Evolutionary conservation across 2,113 vertebrate genomes (phyloP), one percentile per base, ranked within the genome.

Genomic region (Dendrocopos noguchii): DNA sequence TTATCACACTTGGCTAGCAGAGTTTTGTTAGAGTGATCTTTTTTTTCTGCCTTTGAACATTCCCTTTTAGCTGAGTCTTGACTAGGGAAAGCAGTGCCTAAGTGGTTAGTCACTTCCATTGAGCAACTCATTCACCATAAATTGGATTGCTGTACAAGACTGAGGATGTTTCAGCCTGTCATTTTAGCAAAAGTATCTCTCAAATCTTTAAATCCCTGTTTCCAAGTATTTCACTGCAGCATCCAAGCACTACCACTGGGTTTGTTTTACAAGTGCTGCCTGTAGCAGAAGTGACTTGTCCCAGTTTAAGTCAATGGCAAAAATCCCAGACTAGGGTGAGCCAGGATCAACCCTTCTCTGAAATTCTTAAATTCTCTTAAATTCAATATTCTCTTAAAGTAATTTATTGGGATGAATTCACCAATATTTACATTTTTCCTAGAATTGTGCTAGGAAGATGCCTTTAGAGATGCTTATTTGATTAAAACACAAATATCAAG

Each of bases 31-130:
- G 8, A 31, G 27, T 5, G 15, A 9, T 3, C 15, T 10, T 73
- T 34, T 65, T 60, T 15, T 20, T 15, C 36, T 15, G 44, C 56
- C 29, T 33, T 63, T 0, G 0, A 5, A 25, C 47, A 16, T 2
- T 27, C 3, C 73, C 81, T 29, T 22, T 57, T 34, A 82, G 52
- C 27, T 27, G 39, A 65, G 47, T 22, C 9, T 9, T 50, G 47
- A 50, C 20, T 21, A 50, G 47, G 47, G 21, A 50, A 50, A 50
- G 21, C 47, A 50, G 47, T 50, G 21, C 47, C 47, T 50, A 50
- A 50, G 16, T 21, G 12, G 20, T 50, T 22, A 50, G 21, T 78
- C 13, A 6, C 27, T 85, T 34, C 14, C 77, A 91, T 13, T 3
- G 21, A 25, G 13, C 10, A 12, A 63, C 3, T 7, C 33, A 28